A percentile compares a stretch with the other conserved stretches of the same genome.
These are phyloP conservation scores for Notoglanidium macrostoma DNA, from an alignment of 2,797 vertebrate genomes.

Conservation along the genomic window DNA sequence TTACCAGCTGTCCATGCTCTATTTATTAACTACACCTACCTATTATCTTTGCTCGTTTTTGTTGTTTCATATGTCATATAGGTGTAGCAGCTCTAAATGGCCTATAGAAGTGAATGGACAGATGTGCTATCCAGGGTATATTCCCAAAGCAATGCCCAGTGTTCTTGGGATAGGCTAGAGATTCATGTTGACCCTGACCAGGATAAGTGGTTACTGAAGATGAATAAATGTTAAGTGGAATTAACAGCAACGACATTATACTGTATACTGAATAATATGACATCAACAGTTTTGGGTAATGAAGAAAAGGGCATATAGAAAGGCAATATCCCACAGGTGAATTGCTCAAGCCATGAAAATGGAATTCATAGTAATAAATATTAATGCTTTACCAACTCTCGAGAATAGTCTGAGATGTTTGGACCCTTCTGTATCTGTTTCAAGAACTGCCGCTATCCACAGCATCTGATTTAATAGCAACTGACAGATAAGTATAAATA, in stretches of 20 bases:
- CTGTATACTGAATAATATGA: neutral
- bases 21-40: neutral
- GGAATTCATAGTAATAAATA: neutral
- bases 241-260: neutral
- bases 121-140: neutral
- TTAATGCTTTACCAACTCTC: neutral
- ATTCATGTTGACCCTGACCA: neutral
- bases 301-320: neutral
- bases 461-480: slow-evolving; percentile 20
- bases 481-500: slow-evolving; percentile 65
- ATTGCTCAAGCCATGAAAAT: neutral
- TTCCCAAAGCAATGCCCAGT: neutral
- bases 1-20: neutral
- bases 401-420: neutral
- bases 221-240: neutral
- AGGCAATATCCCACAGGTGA: neutral
- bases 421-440: neutral
- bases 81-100: neutral
- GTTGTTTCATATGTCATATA: neutral
- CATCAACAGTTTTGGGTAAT: neutral
- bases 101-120: neutral
- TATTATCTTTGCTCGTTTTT: neutral
- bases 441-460: slow-evolving; percentile 8
- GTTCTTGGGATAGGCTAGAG: neutral
- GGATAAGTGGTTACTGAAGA: neutral